Base-by-base conservation (phyloP, 2,113 vertebrate species). In the Poeciliopsis retropinna region DNA sequence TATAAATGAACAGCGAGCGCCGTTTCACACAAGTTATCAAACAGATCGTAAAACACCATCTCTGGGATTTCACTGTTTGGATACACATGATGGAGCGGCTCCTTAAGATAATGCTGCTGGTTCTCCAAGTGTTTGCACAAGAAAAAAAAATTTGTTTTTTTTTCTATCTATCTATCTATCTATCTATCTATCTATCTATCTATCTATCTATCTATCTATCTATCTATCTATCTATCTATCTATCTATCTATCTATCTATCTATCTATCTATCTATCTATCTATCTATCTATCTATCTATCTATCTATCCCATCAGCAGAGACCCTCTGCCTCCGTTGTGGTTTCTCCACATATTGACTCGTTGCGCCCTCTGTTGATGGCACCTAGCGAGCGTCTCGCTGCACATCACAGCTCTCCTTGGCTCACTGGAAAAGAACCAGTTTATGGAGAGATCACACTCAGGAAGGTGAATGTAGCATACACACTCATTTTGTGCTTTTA, bases 341-440 rank as follows among this genome's bases (percentile, higher is more conserved):
- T 5, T 15, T 8, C 14, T 47, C 75, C 85, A 91, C 88, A 85
- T 60, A 93, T 92, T 94, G 92, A 90, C 79, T 88, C 44, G 70
- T 91, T 88, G 93, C 92, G 92, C 94, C 94, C 94, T 94, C 94
- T 95, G 79, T 93, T 91, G 94, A 85, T 64, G 25, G 61, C 60
- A 82, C 2, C 1, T 2, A 44, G 64, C 67, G 17, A 72, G 51
- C 79, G 71, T 81, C 73, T 77, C 17, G 3, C 0, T 41, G 4
- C 73, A 72, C 28, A 51, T 54, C 60, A 60, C 37, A 41, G 25
- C n/a, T 74, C 29, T 7, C 25, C 47, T 64, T 29, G 72, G 44
- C 32, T 15, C 27, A 29, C 17, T 29, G 10, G 64, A 28, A 6
- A 69, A 64, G 2, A 1, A 10, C 44, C 29, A 32, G 67, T 19